Conservation (phyloP, 2,113 vertebrate species). For the Epinephelus fuscoguttatus region DNA sequence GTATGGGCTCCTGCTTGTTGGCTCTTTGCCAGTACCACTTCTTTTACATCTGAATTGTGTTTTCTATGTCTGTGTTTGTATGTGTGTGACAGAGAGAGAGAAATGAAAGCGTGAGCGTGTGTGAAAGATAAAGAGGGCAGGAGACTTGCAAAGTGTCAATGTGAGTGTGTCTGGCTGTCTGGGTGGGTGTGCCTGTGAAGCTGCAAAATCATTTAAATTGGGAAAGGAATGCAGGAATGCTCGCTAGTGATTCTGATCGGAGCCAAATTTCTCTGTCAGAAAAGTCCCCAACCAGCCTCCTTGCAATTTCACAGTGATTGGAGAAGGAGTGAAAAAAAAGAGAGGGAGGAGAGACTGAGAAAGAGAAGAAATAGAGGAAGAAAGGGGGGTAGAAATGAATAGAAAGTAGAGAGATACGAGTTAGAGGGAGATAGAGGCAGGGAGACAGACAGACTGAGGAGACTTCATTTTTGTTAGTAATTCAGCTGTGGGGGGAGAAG, state of each 20-base stretch:
- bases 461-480: slow-evolving; percentile 55
- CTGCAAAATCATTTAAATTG: slow-evolving; percentile 78
- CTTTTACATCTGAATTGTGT: slow-evolving; percentile 32
- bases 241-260: slow-evolving; percentile 71
- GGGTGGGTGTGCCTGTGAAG: slow-evolving; percentile 65
- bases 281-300: slow-evolving; percentile 72
- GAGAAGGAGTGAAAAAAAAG: slow-evolving; percentile 61
- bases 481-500: slow-evolving; percentile 12
- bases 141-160: slow-evolving; percentile 43
- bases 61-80: slow-evolving; percentile 34
- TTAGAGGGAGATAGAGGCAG: slow-evolving; percentile 30
- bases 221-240: slow-evolving; percentile 69
- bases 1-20: slow-evolving; percentile 36
- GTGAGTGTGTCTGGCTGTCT: slow-evolving; percentile 49
- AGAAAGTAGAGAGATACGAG: slow-evolving; percentile 40
- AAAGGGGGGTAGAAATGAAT: slow-evolving; percentile 35
- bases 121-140: slow-evolving; percentile 33
- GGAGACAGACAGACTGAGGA: slow-evolving; percentile 26
- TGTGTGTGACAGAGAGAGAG: slow-evolving; percentile 14
- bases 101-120: slow-evolving; percentile 26
- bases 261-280: slow-evolving; percentile 74
- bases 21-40: slow-evolving; percentile 4
- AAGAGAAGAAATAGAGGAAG: slow-evolving; percentile 38
- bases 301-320: slow-evolving; percentile 82
- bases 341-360: slow-evolving; percentile 45